Base-by-base conservation (phyloP, 2,113 vertebrate species). In the Microtus montanus region DNA sequence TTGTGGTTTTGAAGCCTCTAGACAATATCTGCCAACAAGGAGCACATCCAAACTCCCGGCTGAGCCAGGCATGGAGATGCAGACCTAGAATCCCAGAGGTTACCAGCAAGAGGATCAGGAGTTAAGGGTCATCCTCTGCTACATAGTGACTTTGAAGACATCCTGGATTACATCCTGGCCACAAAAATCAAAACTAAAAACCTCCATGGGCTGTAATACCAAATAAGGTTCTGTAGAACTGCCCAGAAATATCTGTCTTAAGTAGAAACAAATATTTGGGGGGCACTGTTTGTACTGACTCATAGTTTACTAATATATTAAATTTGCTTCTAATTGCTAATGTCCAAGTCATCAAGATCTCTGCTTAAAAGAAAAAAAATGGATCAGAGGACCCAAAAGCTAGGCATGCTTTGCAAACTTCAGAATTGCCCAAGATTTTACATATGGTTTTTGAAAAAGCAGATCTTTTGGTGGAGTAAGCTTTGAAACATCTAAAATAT, bases 401-500 rank as follows among this genome's bases (percentile, higher is more conserved):
- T 93, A 95, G 35, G 24, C 63, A 90, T 5, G 9, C 1, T 10
- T 15, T 35, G 44, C 64, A 92, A 77, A 74, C 89, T 71, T 87
- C 73, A 92, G 52, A 84, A 64, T 92, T 87, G 28, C 86, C 52
- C 38, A 97, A 94, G 28, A 75, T 78, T 93, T 93, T 85, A 73
- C 11, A 70, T 38, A 73, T 10, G 70, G 38, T 30, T 77, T 92
- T 91, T 89, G 70, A 92, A 95, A 84, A 92, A 93, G 79, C 54
- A 92, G 47, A 95, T 90, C 83, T 96, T 91, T 93, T 61, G 47
- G 70, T 87, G 86, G 35, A n/a, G 68, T 35, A 92, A 44, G 26
- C 35, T 44, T 95, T 89, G 68, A 94, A 96, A 95, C n/a, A 90
- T 93, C 91, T 63, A 28, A 47, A 78, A 89, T 49, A 80, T 91